Evolutionary conservation across 2,797 vertebrate genomes (phyloP).

Genomic region (Pogoniulus pusillus): DNA sequence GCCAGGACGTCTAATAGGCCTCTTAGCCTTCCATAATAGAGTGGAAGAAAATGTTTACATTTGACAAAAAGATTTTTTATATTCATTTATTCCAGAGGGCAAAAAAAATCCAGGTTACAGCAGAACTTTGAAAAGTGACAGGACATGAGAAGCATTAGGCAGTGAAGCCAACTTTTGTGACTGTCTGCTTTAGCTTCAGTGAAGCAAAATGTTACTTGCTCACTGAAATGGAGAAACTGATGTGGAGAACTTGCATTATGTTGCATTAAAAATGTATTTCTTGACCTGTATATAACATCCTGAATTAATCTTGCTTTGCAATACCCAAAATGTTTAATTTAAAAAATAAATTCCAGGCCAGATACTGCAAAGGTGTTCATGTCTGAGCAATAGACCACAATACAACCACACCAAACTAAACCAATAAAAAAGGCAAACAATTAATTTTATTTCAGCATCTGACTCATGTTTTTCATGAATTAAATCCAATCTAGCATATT

Average conservation of each 20-base stretch:
- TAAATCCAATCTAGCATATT: rapidly evolving
- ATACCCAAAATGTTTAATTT: not conserved
- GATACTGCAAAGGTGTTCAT: not conserved
- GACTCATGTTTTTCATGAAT: not conserved
- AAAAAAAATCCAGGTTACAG: not conserved
- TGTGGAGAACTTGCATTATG: not conserved
- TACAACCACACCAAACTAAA: no score
- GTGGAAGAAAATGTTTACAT: not conserved
- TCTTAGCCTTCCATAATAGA: no score
- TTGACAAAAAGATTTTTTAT: not conserved
- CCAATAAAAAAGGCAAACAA: no score
- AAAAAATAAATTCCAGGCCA: not conserved
- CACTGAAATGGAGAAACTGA: not conserved
- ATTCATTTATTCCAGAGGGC: not conserved
- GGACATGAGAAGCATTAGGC: not conserved
- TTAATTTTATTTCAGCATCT: not conserved
- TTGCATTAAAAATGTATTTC: not conserved
- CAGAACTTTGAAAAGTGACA: not conserved
- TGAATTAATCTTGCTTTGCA: not conserved
- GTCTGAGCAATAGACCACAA: not conserved
- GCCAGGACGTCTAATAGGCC: no score
- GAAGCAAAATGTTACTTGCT: not conserved
- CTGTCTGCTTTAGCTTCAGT: not conserved
- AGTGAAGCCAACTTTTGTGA: not conserved
- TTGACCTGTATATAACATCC: not conserved